Conservation (phyloP, 2,113 vertebrate species). For the Gyps fulvus region DNA sequence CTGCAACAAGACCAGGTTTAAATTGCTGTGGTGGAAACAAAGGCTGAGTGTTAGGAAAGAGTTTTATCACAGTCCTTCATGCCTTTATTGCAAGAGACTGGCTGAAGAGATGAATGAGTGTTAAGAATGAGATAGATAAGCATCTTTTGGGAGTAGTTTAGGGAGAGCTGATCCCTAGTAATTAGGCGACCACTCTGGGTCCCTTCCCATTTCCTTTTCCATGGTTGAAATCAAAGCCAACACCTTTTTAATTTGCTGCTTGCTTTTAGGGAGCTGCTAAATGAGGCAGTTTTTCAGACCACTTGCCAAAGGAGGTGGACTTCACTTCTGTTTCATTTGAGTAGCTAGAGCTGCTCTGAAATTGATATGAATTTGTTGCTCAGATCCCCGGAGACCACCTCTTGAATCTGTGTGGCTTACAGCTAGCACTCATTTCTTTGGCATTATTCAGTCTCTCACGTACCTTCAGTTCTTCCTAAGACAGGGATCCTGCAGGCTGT, state of each 20-base stretch:
- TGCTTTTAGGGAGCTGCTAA: not conserved
- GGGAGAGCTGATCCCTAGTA: not conserved
- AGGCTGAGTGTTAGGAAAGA: not conserved
- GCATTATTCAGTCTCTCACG: not conserved
- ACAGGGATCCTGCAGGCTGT: not conserved
- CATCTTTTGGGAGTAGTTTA: not conserved
- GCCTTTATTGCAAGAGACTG: not conserved
- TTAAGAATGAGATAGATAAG: not conserved
- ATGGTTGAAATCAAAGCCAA: not conserved
- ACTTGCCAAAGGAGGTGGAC: not conserved
- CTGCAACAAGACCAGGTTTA: not conserved
- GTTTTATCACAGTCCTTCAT: not conserved
- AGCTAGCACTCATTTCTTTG: not conserved
- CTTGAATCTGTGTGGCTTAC: not conserved
- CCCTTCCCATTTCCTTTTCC: not conserved
- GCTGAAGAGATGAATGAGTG: not conserved
- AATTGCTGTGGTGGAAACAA: not conserved
- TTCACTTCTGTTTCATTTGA: constrained; percentile 3
- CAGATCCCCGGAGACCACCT: not conserved
- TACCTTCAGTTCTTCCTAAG: not conserved
- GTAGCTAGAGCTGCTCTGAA: not conserved
- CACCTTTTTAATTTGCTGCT: not conserved
- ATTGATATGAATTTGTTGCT: not conserved
- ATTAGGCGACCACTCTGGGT: not conserved
- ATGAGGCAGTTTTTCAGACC: not conserved